Evolutionary conservation across 1,140 invertebrate species (phyloP).

Genomic region (Phymastichus coffea): DNA sequence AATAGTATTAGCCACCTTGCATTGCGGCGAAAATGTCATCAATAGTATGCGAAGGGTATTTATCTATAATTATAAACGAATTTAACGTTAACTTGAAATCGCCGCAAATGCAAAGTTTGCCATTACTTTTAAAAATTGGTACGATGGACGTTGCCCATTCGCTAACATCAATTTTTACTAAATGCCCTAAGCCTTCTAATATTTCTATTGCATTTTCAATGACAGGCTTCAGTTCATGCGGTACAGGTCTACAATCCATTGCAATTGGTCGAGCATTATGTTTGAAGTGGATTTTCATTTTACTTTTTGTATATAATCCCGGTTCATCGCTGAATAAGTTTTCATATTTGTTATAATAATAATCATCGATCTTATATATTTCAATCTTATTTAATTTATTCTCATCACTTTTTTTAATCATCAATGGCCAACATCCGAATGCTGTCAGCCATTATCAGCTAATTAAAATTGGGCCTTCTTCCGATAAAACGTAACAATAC

Average conservation of each 20-base stretch:
- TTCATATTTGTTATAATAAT: neutral
- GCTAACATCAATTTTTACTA: slow-evolving; percentile 41
- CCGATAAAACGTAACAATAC: neutral
- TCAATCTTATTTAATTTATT: neutral
- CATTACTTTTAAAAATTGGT: slow-evolving; percentile 49
- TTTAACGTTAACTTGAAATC: slow-evolving; percentile 42
- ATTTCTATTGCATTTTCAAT: slow-evolving; percentile 36
- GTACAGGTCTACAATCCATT: slow-evolving; percentile 7
- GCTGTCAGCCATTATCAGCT: neutral
- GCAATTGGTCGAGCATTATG: neutral
- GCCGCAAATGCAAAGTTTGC: slow-evolving; percentile 48
- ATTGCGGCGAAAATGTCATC: slow-evolving; percentile 31
- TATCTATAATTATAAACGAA: slow-evolving; percentile 23
- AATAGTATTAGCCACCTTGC: slow-evolving; percentile 18
- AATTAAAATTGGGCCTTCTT: neutral
- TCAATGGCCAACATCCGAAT: neutral
- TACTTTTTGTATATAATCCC: too few relatives aligned
- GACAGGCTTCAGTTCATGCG: too few relatives aligned
- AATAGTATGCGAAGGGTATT: slow-evolving; percentile 30
- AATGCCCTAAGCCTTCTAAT: slow-evolving; percentile 36
- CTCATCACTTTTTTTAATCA: neutral
- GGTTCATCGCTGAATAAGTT: too few relatives aligned
- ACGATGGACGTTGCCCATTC: slow-evolving; percentile 51
- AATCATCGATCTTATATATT: too few relatives aligned
- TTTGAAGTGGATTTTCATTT: neutral